Percentiles rank a stretch among this genome's conserved stretches.
phyloP scores from a whole-genome alignment of 2,113 vertebrate species.

The crab-eating macaque (Macaca fascicularis) region T2T-MFA8v1.1 NC_088389.1:38391501-38392000 shows the following conservation, averaged over 20 bases:
- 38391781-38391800: not conserved
- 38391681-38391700: not conserved
- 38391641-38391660: not conserved
- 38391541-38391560: not conserved
- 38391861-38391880: not conserved
- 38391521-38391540: not conserved
- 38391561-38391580: not conserved
- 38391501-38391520: not conserved
- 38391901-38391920: not conserved
- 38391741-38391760: not conserved
- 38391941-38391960: not conserved
- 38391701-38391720: not conserved
- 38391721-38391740: not conserved
- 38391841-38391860: not conserved
- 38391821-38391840: not conserved
- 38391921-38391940: not conserved
- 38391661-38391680: not conserved
- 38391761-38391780: not conserved
- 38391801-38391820: not conserved
- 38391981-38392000: not conserved
- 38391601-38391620: not conserved
- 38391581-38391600: not conserved
- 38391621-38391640: not conserved
- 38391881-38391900: not conserved
- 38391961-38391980: not conserved